A percentile compares a stretch with the other conserved stretches of the same genome.
phyloP scores from a whole-genome alignment of 2,797 vertebrate genomes.

The Micrastur ruficollis region DNA sequence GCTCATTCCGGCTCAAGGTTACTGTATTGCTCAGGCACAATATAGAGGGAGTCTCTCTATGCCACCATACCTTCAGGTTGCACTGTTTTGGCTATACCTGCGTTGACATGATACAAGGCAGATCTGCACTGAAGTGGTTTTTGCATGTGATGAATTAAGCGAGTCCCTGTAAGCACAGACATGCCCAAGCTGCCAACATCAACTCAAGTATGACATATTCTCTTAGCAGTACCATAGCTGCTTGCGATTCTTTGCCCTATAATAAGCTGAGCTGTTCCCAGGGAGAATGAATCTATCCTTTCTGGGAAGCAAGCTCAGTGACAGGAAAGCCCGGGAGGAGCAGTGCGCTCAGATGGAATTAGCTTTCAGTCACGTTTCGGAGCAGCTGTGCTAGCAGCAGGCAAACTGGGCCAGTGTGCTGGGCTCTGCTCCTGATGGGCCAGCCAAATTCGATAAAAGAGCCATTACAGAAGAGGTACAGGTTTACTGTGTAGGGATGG shows the following conservation, averaged over 20 bases:
- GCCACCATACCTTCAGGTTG: neutral
- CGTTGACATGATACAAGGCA: neutral
- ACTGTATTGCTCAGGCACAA: neutral
- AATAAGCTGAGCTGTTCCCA: conserved; percentile 62
- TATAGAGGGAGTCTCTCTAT: neutral
- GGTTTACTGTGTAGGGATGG: neutral
- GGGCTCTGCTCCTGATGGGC: neutral
- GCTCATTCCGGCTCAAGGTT: neutral
- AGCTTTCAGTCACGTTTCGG: conserved; percentile 46
- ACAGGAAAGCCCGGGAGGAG: conserved; percentile 33
- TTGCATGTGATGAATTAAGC: neutral
- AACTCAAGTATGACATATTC: conserved; percentile 24
- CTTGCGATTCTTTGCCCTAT: conserved; percentile 56
- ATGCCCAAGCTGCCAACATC: neutral
- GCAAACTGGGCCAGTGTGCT: neutral
- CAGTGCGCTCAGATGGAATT: conserved; percentile 43
- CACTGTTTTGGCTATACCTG: neutral
- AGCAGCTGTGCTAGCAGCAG: conserved; percentile 45
- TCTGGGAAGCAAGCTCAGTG: conserved; percentile 1
- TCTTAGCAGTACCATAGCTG: conserved; percentile 23
- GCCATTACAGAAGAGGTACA: neutral
- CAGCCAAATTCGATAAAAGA: neutral
- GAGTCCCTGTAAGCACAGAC: neutral
- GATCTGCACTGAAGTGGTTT: neutral
- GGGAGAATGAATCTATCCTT: conserved; percentile 44